Conservation (phyloP, 2,113 vertebrate species). For the Xiphias gladius region DNA sequence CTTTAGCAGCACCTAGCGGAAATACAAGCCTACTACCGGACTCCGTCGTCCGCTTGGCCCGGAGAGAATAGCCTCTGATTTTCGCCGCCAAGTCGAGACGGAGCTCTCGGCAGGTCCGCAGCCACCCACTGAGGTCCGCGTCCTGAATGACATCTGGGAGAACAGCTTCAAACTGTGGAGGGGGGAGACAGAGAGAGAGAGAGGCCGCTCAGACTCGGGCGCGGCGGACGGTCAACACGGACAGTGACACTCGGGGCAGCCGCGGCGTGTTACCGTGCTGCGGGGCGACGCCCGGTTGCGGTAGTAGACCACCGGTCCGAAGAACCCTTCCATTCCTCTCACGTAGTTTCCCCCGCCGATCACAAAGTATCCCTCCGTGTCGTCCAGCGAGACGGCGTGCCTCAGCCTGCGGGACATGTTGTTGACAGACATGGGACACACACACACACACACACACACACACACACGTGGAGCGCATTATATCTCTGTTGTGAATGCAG, state of each 20-base stretch:
- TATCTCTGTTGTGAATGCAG: neutral
- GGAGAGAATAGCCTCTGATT: conserved; percentile 56
- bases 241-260: too few relatives aligned
- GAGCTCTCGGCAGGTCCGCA: conserved; percentile 77
- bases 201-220: too few relatives aligned
- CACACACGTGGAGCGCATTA: neutral
- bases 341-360: conserved; percentile 83
- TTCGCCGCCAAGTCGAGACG: conserved; percentile 66
- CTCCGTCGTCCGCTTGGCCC: conserved; percentile 20
- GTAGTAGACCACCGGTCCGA: conserved; percentile 81
- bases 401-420: conserved; percentile 66
- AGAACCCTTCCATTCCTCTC: conserved; percentile 81
- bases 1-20: conserved; percentile 66
- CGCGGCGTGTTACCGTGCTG: conserved; percentile 60
- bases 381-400: conserved; percentile 70
- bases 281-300: conserved; percentile 70
- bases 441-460: too few relatives aligned
- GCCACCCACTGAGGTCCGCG: conserved; percentile 80
- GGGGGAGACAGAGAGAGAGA: too few relatives aligned
- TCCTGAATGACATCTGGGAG: conserved; percentile 71
- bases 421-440: neutral
- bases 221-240: too few relatives aligned
- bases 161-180: conserved; percentile 65
- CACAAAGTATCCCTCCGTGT: conserved; percentile 85
- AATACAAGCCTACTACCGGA: conserved; percentile 63